A percentile compares a stretch with the other conserved stretches of the same genome.
Evolutionary conservation across 2,113 vertebrate species (phyloP).

Genomic region (Chamaea fasciata): DNA sequence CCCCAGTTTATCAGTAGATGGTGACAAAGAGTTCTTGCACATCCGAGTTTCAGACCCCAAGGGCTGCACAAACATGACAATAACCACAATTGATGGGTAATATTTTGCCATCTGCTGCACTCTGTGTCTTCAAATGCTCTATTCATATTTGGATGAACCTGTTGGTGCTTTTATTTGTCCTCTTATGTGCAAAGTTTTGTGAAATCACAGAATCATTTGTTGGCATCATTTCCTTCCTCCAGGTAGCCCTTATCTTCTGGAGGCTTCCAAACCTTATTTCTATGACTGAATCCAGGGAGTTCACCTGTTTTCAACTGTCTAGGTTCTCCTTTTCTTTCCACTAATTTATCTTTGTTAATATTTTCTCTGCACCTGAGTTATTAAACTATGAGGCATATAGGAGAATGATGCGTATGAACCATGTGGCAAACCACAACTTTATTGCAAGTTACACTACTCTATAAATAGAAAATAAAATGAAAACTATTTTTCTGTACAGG

Average conservation of each 20-base stretch:
- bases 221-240: neutral
- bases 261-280: neutral
- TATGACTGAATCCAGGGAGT: neutral
- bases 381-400: neutral
- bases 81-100: neutral
- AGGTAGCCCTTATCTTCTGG: neutral
- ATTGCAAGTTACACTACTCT: neutral
- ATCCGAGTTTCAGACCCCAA: neutral
- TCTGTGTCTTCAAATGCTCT: neutral
- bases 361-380: neutral
- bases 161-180: neutral
- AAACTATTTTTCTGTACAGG: neutral
- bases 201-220: neutral
- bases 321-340: neutral
- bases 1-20: slow-evolving; percentile 22
- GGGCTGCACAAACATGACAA: neutral
- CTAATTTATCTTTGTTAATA: neutral
- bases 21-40: slow-evolving; percentile 45
- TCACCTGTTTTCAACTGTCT: neutral
- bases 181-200: neutral
- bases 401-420: neutral
- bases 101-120: neutral
- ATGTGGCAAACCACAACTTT: neutral
- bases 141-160: neutral
- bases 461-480: slow-evolving; percentile 24